Percentiles rank a stretch among this genome's conserved stretches.
Evolutionary conservation across 92 coral and sea anemone species (phyloP).

Genomic region (Diadumene lineata): DNA sequence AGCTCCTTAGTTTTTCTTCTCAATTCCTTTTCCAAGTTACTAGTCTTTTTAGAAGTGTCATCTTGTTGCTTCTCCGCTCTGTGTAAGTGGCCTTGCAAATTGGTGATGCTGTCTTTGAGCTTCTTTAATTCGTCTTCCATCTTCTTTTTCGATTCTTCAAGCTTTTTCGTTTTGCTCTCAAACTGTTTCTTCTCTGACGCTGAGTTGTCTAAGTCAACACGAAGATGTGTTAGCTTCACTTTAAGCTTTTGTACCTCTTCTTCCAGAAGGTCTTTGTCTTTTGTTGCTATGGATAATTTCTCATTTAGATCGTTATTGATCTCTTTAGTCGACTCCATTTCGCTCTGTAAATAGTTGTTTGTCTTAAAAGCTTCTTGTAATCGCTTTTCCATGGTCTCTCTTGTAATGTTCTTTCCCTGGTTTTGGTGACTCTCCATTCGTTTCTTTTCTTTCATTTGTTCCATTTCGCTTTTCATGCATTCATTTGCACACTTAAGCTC

Average conservation of each 20-base stretch:
- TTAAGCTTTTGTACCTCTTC: conserved; percentile 9
- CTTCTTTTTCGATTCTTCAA: conserved; percentile 56
- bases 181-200: conserved; percentile 34
- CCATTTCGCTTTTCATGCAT: conserved; percentile 63
- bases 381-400: conserved; percentile 78
- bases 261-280: conserved; percentile 7
- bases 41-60: conserved; percentile 33
- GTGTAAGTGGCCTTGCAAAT: conserved; percentile 44
- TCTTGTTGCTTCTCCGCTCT: conserved; percentile 49
- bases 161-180: conserved; percentile 44
- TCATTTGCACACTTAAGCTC: conserved; percentile 77
- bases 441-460: conserved; percentile 61
- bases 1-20: conserved; percentile 54
- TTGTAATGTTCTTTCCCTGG: conserved; percentile 68
- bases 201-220: not conserved
- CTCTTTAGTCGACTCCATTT: conserved; percentile 47
- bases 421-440: conserved; percentile 61
- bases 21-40: conserved; percentile 37
- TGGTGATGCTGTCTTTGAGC: conserved; percentile 44
- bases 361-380: conserved; percentile 68
- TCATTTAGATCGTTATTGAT: conserved; percentile 39
- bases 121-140: conserved; percentile 55
- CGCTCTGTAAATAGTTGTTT: conserved; percentile 58
- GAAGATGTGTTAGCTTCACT: not conserved
- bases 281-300: conserved; percentile 12